Base-by-base conservation (phyloP, 2,888 invertebrate species). In the Tenthredo amoena region DNA sequence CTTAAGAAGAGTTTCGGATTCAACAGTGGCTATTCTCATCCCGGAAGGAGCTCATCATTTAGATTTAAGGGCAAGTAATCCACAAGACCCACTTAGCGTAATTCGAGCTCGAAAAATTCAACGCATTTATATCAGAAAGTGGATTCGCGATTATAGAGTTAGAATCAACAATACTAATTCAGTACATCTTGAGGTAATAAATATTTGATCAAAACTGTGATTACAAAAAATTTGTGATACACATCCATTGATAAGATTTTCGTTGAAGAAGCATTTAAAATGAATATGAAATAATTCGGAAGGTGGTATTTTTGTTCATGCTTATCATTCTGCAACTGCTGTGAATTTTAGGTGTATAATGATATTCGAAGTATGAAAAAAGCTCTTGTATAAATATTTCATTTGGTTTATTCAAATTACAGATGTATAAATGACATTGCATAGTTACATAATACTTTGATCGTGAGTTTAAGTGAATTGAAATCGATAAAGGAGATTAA, bases 11-110 rank as follows among this genome's bases (percentile, higher is more conserved):
- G 93, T 96, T 31, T 97, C 96, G 85, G 94, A 95, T 6, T 94
- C 96, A 0, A 95, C 97, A 0, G 92, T 95, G 21, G 95, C 97
- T 0, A 94, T 98, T 21, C 94, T 97, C 47, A 96, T 98, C 87
- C 96, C 97, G 0, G 97, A 97, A 92, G 97, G 96, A 0, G 98
- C 98, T 0, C 98, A 98, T 94, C 98, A 98, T 92, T 94, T 98
- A 84, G 98, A 98, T 93, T 94, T 98, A 87, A 95, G 98, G 93
- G 94, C 95, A 0, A 93, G 94, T 50, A 95, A 96, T 92, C 93
- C 94, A 0, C 92, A 93, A 2, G 97, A 98, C 93, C 97, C 97
- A 0, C 91, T 92, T n/a, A 95, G 96, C 0, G 97, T 97, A 0
- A 93, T 93, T 76, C 90, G 94, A 86, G 96, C 97, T 0, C 94